phyloP scores from a whole-genome alignment of 1,140 invertebrate genomes.

The Magallana gigas region DNA sequence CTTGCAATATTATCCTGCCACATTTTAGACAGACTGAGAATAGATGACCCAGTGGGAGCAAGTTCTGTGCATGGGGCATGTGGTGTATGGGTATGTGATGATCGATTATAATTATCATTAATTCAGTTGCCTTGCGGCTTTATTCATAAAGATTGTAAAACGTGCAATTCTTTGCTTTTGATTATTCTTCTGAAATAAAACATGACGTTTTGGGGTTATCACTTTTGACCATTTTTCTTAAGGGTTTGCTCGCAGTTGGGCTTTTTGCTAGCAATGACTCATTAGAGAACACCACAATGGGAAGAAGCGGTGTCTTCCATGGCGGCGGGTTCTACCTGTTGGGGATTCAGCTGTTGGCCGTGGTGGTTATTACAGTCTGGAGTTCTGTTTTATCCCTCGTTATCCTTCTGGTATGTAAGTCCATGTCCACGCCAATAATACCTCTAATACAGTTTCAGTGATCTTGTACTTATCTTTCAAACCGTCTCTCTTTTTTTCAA shows the following conservation, averaged over 20 bases:
- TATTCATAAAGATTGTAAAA: too few species aligned
- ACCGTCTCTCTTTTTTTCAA: slow-evolving; percentile 54
- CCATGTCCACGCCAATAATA: background rate
- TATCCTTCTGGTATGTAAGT: slow-evolving; percentile 56
- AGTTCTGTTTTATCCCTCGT: slow-evolving; percentile 55
- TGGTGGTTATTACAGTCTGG: slow-evolving; percentile 62
- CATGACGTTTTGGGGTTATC: background rate
- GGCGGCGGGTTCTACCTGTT: slow-evolving; percentile 76
- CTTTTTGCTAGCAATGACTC: slow-evolving; percentile 89
- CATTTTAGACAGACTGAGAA: slow-evolving; percentile 87
- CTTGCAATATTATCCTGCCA: slow-evolving; percentile 86
- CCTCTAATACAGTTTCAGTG: background rate
- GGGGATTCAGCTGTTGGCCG: slow-evolving; percentile 62
- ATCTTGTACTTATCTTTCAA: background rate
- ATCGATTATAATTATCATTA: too few species aligned
- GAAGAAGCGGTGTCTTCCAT: slow-evolving; percentile 88
- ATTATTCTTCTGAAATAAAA: too few species aligned
- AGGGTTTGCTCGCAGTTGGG: slow-evolving; percentile 92
- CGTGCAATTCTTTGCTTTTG: too few species aligned
- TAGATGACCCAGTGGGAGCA: slow-evolving; percentile 96
- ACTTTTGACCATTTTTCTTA: slow-evolving; percentile 63
- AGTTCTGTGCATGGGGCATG: slow-evolving; percentile 89
- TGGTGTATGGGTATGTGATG: slow-evolving; percentile 72
- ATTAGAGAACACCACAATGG: slow-evolving; percentile 87
- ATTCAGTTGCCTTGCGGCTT: too few species aligned